phyloP scores from a whole-genome alignment of 1,140 invertebrate genomes.

The Dinothrombium tinctorium region DNA sequence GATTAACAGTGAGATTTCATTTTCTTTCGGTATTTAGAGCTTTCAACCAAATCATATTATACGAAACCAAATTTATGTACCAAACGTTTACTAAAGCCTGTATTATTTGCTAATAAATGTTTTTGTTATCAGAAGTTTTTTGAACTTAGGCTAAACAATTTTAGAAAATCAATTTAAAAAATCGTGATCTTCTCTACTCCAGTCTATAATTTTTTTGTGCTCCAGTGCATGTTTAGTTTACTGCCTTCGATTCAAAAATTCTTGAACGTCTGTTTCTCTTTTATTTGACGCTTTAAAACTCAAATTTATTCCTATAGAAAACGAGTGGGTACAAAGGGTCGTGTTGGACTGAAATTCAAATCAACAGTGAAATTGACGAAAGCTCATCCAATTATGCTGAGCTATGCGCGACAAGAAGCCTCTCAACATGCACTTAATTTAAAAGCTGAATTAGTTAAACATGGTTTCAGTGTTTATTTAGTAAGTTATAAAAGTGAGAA shows the following conservation, averaged over 20 bases:
- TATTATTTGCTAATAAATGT: too few relatives aligned
- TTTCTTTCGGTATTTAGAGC: too few relatives aligned
- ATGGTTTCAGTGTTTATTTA: slow-evolving; percentile 23
- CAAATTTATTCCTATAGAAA: background rate
- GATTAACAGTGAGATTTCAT: too few relatives aligned
- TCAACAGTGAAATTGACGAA: slow-evolving; percentile 14
- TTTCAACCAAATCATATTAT: too few relatives aligned
- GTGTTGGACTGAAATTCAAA: background rate
- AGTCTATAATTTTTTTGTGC: background rate
- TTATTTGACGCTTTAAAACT: slow-evolving; percentile 1
- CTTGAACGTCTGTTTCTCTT: slow-evolving; percentile 15
- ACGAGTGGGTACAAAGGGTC: slow-evolving; percentile 9
- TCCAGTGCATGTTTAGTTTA: background rate
- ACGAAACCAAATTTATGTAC: too few relatives aligned
- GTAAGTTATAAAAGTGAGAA: slow-evolving; percentile 15
- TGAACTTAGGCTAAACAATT: too few relatives aligned
- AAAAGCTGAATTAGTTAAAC: slow-evolving; percentile 19
- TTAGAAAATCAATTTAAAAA: too few relatives aligned
- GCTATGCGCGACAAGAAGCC: slow-evolving; percentile 24
- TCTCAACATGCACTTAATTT: slow-evolving; percentile 23
- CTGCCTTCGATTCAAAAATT: slow-evolving; percentile 6
- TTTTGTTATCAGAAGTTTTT: too few relatives aligned
- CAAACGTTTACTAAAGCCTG: too few relatives aligned
- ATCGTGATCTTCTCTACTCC: too few relatives aligned
- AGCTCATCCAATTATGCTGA: slow-evolving; percentile 23